Conservation (phyloP, 2,888 invertebrate genomes). For the Eupithecia dodoneata region DNA sequence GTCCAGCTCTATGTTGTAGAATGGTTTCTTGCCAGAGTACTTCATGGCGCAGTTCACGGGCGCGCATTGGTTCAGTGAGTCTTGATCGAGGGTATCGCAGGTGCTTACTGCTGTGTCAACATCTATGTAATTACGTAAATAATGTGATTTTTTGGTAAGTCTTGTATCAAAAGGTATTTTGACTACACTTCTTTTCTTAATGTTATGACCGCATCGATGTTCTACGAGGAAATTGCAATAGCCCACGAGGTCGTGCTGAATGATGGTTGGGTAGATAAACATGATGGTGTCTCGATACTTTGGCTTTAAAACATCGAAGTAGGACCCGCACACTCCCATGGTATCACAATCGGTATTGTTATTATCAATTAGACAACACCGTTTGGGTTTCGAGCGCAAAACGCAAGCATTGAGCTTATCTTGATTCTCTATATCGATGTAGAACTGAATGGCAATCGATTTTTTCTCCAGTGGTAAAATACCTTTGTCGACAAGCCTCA, state of each 20-base stretch:
- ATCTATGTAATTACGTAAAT: conserved; percentile 44
- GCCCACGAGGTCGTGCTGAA: conserved; percentile 65
- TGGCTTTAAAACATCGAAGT: conserved; percentile 50
- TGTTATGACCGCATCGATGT: conserved; percentile 50
- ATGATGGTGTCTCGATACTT: conserved; percentile 58
- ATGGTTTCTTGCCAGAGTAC: conserved; percentile 62
- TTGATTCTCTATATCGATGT: conserved; percentile 63
- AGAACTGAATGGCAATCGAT: conserved; percentile 69
- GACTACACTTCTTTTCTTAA: conserved; percentile 46
- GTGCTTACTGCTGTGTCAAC: conserved; percentile 41
- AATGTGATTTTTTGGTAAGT: conserved; percentile 42
- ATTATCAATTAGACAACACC: conserved; percentile 60
- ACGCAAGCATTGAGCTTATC: conserved; percentile 52
- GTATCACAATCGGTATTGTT: conserved; percentile 55
- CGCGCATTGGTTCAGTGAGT: conserved; percentile 61
- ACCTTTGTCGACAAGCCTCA: conserved; percentile 67
- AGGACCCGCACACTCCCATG: conserved; percentile 52
- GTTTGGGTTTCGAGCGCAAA: conserved; percentile 52
- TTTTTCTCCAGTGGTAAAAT: conserved; percentile 58
- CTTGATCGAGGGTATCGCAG: conserved; percentile 63
- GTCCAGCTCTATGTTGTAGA: conserved; percentile 51
- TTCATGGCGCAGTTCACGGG: conserved; percentile 68
- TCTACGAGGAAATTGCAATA: conserved; percentile 60
- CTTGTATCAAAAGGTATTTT: conserved; percentile 65
- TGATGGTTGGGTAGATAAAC: conserved; percentile 61